A percentile compares a stretch with the other conserved stretches of the same genome.
phyloP scores from a whole-genome alignment of 2,113 vertebrate species.

The Craseonycteris thonglongyai region DNA sequence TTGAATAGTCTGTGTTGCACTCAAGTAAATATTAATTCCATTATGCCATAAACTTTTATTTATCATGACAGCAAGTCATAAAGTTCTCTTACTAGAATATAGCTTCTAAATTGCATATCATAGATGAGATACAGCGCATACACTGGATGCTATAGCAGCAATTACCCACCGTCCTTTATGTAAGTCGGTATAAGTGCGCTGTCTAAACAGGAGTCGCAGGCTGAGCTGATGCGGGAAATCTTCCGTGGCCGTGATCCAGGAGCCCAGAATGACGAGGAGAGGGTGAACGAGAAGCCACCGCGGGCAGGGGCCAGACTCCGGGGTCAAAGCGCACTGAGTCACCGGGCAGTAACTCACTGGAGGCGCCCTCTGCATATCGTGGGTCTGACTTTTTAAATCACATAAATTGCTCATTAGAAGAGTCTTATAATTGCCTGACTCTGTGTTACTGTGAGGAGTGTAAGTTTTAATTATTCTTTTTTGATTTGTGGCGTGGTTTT shows the following conservation, averaged over 20 bases:
- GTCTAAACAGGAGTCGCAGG: background rate
- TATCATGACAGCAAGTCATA: constrained; percentile 76
- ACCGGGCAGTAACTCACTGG: background rate
- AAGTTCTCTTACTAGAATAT: constrained; percentile 74
- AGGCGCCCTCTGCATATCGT: background rate
- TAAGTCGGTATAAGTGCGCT: background rate
- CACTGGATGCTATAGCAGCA: constrained; percentile 15
- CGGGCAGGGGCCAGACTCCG: background rate
- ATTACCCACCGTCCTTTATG: constrained; percentile 44
- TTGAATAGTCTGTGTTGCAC: constrained; percentile 68
- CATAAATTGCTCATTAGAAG: constrained; percentile 66
- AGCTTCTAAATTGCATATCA: constrained; percentile 70
- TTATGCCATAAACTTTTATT: constrained; percentile 80
- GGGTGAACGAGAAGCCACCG: background rate
- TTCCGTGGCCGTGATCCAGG: rapidly evolving
- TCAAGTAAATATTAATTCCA: constrained; percentile 83
- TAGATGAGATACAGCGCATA: constrained; percentile 58
- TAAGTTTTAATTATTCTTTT: constrained; percentile 64
- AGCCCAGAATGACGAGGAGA: background rate
- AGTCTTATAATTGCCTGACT: constrained; percentile 57
- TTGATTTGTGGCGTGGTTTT: constrained; percentile 10
- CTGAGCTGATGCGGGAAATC: background rate
- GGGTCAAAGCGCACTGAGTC: background rate
- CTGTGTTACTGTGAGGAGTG: background rate
- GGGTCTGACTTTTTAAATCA: constrained; percentile 64